phyloP scores from a whole-genome alignment of 2,888 invertebrate species.

The Drosophila seclusa region DNA sequence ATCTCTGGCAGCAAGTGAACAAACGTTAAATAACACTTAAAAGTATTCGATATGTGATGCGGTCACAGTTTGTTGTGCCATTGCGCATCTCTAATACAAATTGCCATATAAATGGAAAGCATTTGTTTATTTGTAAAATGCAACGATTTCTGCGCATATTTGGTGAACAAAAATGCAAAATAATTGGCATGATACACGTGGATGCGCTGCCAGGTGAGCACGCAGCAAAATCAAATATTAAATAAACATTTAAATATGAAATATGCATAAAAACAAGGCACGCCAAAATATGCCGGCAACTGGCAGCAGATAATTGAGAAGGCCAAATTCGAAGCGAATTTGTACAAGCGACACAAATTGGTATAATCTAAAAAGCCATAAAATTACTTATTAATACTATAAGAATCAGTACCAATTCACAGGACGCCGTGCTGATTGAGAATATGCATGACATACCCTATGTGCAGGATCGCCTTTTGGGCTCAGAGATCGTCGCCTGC shows the following conservation, averaged over 20 bases:
- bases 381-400: neutral
- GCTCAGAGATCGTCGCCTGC: slow-evolving; percentile 89
- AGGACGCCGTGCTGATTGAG: slow-evolving; percentile 91
- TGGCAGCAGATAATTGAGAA: slow-evolving; percentile 86
- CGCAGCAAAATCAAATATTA: slow-evolving; percentile 4
- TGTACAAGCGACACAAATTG: slow-evolving; percentile 87
- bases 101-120: neutral
- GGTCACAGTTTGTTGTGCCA: neutral
- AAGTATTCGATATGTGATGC: neutral
- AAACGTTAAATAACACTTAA: neutral
- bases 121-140: slow-evolving; percentile 75
- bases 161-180: slow-evolving; percentile 84
- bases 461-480: slow-evolving; percentile 86
- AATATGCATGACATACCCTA: slow-evolving; percentile 94
- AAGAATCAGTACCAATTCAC: neutral
- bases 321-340: slow-evolving; percentile 87
- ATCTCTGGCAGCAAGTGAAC: neutral
- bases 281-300: slow-evolving; percentile 87
- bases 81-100: slow-evolving; percentile 10
- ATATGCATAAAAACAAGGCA: slow-evolving; percentile 84
- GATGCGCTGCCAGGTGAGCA: slow-evolving; percentile 88
- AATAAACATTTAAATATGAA: slow-evolving; percentile 19
- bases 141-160: slow-evolving; percentile 85
- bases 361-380: slow-evolving; percentile 77
- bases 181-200: slow-evolving; percentile 91